Percentiles rank a stretch among this genome's conserved stretches.
phyloP scores from a whole-genome alignment of 92 coral and sea anemone genomes.

The Phymanthus crucifer region DNA sequence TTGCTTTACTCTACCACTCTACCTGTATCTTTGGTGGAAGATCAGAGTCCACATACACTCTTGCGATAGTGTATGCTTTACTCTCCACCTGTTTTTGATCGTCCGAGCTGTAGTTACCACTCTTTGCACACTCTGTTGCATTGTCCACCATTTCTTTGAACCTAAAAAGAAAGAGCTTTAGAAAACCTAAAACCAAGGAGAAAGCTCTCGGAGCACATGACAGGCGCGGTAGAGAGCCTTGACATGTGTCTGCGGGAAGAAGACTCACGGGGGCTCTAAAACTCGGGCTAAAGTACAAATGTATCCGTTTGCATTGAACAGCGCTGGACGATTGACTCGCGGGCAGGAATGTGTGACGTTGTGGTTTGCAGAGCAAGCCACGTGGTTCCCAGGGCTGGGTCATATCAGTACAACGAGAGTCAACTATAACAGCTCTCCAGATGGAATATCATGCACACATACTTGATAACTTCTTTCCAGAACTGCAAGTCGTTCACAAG shows the following conservation, averaged over 20 bases:
- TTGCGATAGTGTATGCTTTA: conserved; percentile 83
- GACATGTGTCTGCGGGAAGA: no score
- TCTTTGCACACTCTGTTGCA: conserved; percentile 84
- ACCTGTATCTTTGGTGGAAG: conserved; percentile 93
- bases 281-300: no score
- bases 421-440: neutral
- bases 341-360: no score
- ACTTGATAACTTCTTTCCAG: conserved; percentile 95
- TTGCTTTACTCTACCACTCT: conserved; percentile 55
- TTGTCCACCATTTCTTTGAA: conserved; percentile 78
- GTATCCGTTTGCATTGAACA: no score
- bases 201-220: no score
- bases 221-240: no score
- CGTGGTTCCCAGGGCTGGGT: no score
- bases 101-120: conserved; percentile 90
- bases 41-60: conserved; percentile 82
- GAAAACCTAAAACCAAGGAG: no score
- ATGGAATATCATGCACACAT: conserved; percentile 3
- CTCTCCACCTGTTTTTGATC: conserved; percentile 73
- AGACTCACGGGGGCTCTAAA: no score
- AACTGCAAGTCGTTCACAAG: conserved; percentile 76
- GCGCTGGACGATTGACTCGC: no score
- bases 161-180: conserved; percentile 18
- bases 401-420: no score
- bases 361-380: no score